These are phyloP conservation scores for Reticulitermes speratus DNA, from an alignment of 1,140 invertebrate genomes.

Conservation along the genomic window DNA sequence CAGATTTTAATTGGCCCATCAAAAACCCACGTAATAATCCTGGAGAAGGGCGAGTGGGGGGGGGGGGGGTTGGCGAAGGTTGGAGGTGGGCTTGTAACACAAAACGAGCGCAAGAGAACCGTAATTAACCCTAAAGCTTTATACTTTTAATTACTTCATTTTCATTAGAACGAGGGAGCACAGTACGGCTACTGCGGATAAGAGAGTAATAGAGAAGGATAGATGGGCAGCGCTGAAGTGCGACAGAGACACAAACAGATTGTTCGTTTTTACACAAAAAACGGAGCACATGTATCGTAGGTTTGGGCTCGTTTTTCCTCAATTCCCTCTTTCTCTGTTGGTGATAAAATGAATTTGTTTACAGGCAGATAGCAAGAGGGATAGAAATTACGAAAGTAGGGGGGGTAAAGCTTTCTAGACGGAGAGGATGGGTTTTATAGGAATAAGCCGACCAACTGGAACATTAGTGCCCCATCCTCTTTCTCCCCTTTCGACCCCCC, in stretches of 20 bases:
- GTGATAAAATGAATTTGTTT: conserved; percentile 29
- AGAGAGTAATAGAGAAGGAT: background rate
- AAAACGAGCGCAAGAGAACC: conserved; percentile 22
- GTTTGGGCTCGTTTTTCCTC: conserved; percentile 8
- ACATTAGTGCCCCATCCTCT: background rate
- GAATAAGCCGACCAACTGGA: background rate
- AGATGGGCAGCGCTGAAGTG: background rate
- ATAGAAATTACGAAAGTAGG: background rate
- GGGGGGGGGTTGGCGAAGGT: background rate
- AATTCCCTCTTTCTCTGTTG: background rate
- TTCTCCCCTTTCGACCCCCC: background rate
- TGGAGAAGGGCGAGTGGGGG: background rate
- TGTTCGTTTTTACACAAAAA: background rate
- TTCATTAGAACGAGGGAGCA: conserved; percentile 23
- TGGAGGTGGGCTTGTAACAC: conserved; percentile 6
- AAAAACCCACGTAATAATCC: conserved; percentile 18
- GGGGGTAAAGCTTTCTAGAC: background rate
- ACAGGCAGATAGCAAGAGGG: conserved; percentile 22
- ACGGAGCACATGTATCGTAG: conserved; percentile 13
- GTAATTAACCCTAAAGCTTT: conserved; percentile 28
- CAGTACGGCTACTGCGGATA: background rate
- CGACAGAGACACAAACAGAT: background rate
- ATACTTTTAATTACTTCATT: conserved; percentile 30
- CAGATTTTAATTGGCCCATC: conserved; percentile 15
- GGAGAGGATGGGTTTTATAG: background rate